Conservation (phyloP, 2,888 invertebrate genomes). For the Zygothrica quintamaculata region DNA sequence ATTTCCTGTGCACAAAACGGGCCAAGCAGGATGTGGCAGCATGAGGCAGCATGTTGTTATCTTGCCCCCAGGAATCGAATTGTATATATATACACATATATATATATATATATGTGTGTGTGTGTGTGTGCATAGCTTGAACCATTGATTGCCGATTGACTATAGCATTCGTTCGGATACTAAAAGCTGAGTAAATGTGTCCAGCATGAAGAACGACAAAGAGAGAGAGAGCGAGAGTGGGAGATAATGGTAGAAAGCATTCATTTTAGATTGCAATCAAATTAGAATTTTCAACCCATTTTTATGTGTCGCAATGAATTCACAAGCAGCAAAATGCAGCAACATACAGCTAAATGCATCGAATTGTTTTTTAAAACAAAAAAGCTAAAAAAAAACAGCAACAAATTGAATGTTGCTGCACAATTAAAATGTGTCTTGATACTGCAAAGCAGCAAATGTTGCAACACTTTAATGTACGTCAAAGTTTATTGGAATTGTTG, state of each 20-base stretch:
- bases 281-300: slow-evolving; percentile 47
- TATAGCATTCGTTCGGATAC: too few species aligned
- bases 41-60: slow-evolving; percentile 5
- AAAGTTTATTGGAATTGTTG: too few species aligned
- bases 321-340: neutral
- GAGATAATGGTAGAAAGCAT: too few species aligned
- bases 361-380: slow-evolving; percentile 50
- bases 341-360: slow-evolving; percentile 1
- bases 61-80: slow-evolving; percentile 12
- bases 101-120: slow-evolving; percentile 1
- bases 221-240: too few species aligned
- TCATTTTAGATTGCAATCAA: slow-evolving; percentile 52
- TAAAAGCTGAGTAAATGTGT: neutral
- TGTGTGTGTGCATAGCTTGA: slow-evolving; percentile 14
- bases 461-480: too few species aligned
- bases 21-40: slow-evolving; percentile 56
- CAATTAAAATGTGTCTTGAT: too few species aligned
- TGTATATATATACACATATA: slow-evolving; percentile 21
- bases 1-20: slow-evolving; percentile 70
- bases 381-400: slow-evolving; percentile 35
- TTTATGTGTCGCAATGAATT: slow-evolving; percentile 29
- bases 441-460: too few species aligned
- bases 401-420: neutral
- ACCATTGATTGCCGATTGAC: slow-evolving; percentile 52
- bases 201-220: neutral